These are phyloP conservation scores for Azorinus chamasolen DNA, from an alignment of 2,888 invertebrate genomes.

Conservation along the genomic window DNA sequence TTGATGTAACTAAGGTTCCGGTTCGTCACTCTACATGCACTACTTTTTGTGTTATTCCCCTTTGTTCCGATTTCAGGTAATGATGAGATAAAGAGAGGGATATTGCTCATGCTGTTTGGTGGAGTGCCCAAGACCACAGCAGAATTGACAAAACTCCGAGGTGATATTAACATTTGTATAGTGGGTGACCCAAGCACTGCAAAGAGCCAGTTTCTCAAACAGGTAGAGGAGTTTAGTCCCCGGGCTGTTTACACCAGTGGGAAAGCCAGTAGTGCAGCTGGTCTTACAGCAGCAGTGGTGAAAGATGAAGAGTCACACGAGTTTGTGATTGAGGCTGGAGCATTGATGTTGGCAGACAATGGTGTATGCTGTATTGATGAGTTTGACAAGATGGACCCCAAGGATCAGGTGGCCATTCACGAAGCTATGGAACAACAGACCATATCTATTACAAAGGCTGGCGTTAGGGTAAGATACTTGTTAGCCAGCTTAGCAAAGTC, in stretches of 20 bases:
- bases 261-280: constrained; percentile 99
- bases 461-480: constrained; percentile 85
- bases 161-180: constrained; percentile 98
- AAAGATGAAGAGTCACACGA: constrained; percentile 99
- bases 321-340: constrained; percentile 99
- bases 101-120: constrained; percentile 98
- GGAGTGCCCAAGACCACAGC: constrained; percentile 98
- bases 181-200: constrained; percentile 99
- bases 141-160: constrained; percentile 96
- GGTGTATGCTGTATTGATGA: constrained; percentile 99
- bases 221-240: constrained; percentile 97
- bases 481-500: no score
- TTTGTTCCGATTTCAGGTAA: constrained; percentile 91
- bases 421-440: constrained; percentile 99
- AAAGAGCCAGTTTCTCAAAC: constrained; percentile 98
- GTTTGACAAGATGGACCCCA: constrained; percentile 99
- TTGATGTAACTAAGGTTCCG: no score
- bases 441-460: constrained; percentile 97
- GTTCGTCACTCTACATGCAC: no score
- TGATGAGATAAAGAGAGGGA: constrained; percentile 96
- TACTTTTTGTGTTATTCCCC: no score
- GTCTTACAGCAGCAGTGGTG: constrained; percentile 99
- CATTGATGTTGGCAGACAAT: constrained; percentile 99
- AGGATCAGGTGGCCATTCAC: constrained; percentile 99
- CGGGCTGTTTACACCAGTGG: constrained; percentile 99